A percentile compares a stretch with the other conserved stretches of the same genome.
These are phyloP conservation scores for Tadarida brasiliensis DNA, from an alignment of 2,797 vertebrate species.

Conservation along the genomic window DNA sequence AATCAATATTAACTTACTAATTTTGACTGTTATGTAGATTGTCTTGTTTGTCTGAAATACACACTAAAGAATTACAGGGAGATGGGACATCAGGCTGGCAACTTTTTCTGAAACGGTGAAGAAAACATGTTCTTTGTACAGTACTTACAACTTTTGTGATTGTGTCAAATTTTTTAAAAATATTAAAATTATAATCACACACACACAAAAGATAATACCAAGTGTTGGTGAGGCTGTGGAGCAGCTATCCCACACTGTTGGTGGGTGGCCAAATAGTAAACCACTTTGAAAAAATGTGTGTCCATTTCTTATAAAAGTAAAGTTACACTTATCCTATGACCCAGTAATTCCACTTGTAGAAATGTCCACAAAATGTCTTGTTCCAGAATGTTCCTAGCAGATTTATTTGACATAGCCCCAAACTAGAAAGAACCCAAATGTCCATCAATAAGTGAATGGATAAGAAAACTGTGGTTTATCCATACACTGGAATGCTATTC, in stretches of 20 bases:
- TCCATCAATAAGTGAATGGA: slow-evolving; percentile 33
- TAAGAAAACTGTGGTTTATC: slow-evolving; percentile 17
- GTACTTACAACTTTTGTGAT: neutral
- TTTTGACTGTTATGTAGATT: neutral
- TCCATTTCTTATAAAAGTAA: neutral
- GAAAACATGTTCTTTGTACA: neutral
- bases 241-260: neutral
- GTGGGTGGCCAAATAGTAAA: neutral
- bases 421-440: neutral
- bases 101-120: neutral
- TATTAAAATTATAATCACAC: neutral
- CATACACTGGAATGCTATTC: neutral
- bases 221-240: neutral
- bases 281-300: slow-evolving; percentile 16
- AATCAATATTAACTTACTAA: neutral
- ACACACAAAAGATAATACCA: neutral
- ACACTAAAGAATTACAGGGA: neutral
- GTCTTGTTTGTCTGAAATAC: slow-evolving; percentile 21
- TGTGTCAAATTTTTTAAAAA: neutral
- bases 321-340: neutral
- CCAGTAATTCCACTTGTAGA: neutral
- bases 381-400: neutral
- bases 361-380: neutral
- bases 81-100: neutral
- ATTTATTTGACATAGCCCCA: neutral